A percentile compares a stretch with the other conserved stretches of the same genome.
These are phyloP conservation scores for Phallusia fumigata DNA, from an alignment of 23 tunicate species.

Conservation along the genomic window DNA sequence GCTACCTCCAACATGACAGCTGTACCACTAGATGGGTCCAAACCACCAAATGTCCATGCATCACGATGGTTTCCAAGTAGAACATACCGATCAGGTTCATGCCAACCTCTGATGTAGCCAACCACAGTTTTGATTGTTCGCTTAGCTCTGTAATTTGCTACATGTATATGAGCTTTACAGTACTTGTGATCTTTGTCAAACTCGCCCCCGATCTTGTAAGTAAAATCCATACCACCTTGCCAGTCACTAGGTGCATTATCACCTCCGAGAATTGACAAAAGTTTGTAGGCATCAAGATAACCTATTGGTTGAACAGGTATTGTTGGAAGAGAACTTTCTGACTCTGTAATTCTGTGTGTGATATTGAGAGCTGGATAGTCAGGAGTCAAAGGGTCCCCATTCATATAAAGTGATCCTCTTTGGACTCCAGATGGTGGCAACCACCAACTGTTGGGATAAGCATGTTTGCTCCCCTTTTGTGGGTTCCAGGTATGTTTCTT, in stretches of 20 bases:
- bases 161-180: slow-evolving; percentile 60
- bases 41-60: slow-evolving; percentile 97
- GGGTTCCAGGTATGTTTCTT: slow-evolving; percentile 27
- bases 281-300: slow-evolving; percentile 65
- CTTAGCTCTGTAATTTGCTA: slow-evolving; percentile 37
- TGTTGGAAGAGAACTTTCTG: slow-evolving; percentile 48
- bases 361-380: slow-evolving; percentile 83
- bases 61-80: slow-evolving; percentile 96
- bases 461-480: not conserved
- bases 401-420: slow-evolving; percentile 46
- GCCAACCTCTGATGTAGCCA: slow-evolving; percentile 75
- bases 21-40: slow-evolving; percentile 96
- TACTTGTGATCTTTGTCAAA: slow-evolving; percentile 29
- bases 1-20: slow-evolving; percentile 78
- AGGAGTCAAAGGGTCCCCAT: slow-evolving; percentile 93
- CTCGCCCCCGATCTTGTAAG: slow-evolving; percentile 67
- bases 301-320: slow-evolving; percentile 96
- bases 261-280: slow-evolving; percentile 67
- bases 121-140: slow-evolving; percentile 46
- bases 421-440: slow-evolving; percentile 83
- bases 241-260: slow-evolving; percentile 66
- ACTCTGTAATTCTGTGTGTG: slow-evolving; percentile 66
- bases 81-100: slow-evolving; percentile 92
- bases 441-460: slow-evolving; percentile 92
- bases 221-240: slow-evolving; percentile 86